phyloP scores from a whole-genome alignment of 1,140 invertebrate species.

The Cyclina sinensis region DNA sequence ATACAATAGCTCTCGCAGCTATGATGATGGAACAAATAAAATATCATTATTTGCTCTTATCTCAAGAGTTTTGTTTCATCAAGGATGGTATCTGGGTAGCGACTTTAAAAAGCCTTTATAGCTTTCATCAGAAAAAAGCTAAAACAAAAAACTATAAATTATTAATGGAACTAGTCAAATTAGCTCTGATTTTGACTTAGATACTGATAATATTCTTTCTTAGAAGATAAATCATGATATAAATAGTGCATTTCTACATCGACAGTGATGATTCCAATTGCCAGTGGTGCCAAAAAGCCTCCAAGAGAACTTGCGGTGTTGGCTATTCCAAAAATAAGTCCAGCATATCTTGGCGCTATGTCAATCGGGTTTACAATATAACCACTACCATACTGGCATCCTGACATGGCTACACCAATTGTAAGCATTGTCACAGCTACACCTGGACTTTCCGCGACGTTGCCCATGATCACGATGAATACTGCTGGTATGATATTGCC shows the following conservation, averaged over 20 bases:
- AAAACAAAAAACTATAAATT: not conserved
- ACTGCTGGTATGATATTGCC: conserved; percentile 75
- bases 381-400: conserved; percentile 90
- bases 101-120: not conserved
- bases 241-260: conserved; percentile 78
- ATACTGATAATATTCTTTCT: no score
- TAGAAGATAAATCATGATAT: no score
- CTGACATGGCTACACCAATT: conserved; percentile 91
- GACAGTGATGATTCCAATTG: conserved; percentile 70
- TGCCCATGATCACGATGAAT: conserved; percentile 78
- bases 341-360: conserved; percentile 91
- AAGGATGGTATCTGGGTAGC: not conserved
- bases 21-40: no score
- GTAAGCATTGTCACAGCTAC: conserved; percentile 93
- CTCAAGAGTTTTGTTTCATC: no score
- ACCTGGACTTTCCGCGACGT: conserved; percentile 84
- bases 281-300: conserved; percentile 80
- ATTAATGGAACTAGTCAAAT: not conserved
- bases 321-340: conserved; percentile 82
- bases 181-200: no score
- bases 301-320: conserved; percentile 81
- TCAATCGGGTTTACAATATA: conserved; percentile 94
- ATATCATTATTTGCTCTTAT: no score
- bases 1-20: no score
- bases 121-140: not conserved